phyloP scores from a whole-genome alignment of 2,113 vertebrate species.

The Rallus limicola region DNA sequence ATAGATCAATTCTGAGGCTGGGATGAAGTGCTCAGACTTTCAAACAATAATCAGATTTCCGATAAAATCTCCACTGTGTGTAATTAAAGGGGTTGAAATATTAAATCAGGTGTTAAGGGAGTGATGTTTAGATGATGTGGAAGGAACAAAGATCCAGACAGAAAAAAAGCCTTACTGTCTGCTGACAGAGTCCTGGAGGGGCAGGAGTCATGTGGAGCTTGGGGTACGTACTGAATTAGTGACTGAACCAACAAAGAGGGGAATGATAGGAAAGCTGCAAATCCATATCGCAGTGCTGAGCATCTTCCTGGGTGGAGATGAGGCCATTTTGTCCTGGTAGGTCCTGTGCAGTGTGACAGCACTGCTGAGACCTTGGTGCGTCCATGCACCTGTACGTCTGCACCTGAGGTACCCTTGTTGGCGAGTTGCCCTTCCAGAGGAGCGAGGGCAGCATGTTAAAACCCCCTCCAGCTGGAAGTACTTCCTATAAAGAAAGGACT shows the following conservation, averaged over 20 bases:
- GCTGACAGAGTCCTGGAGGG: not conserved
- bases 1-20: constrained; percentile 45
- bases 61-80: constrained; percentile 34
- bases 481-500: not conserved
- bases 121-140: not conserved
- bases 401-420: not conserved
- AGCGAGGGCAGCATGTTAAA: not conserved
- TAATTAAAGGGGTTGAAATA: constrained; percentile 58
- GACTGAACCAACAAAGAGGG: not conserved
- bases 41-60: constrained; percentile 61
- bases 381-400: not conserved
- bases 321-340: not conserved
- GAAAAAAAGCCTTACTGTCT: not conserved
- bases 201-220: not conserved
- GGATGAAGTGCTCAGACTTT: constrained; percentile 45
- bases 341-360: not conserved
- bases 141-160: not conserved
- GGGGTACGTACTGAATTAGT: not conserved
- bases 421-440: not conserved
- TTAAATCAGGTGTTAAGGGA: constrained; percentile 34
- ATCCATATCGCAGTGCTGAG: not conserved
- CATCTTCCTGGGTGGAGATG: not conserved
- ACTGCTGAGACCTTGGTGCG: not conserved
- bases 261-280: not conserved
- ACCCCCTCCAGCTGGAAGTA: not conserved